Evolutionary conservation across 2,888 invertebrate genomes (phyloP).

Genomic region (Aporophyla nigra): DNA sequence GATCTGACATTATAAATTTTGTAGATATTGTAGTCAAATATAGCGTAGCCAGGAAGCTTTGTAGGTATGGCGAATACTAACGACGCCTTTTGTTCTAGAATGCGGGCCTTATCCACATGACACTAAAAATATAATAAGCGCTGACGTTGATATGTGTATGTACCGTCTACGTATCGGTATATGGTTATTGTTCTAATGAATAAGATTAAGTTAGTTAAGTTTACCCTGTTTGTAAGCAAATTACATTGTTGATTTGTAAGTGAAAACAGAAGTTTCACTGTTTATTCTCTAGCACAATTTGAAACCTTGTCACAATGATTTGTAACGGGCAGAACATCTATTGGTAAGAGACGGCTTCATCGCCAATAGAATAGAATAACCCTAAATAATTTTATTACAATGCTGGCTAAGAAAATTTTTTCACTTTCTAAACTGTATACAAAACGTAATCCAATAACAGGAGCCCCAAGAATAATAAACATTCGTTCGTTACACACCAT

Average conservation of each 20-base stretch:
- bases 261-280: background rate
- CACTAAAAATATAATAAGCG: slow-evolving; percentile 9
- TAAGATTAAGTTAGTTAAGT: slow-evolving; percentile 10
- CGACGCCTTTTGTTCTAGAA: slow-evolving; percentile 23
- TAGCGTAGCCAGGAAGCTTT: background rate
- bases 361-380: background rate
- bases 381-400: background rate
- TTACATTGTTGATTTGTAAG: slow-evolving; percentile 26
- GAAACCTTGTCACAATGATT: background rate
- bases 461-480: slow-evolving; percentile 26
- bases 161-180: background rate
- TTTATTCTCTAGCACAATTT: slow-evolving; percentile 17
- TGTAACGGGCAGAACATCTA: background rate
- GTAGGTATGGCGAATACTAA: slow-evolving; percentile 2
- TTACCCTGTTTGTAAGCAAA: background rate
- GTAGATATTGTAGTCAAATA: background rate
- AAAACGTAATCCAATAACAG: slow-evolving; percentile 37
- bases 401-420: background rate
- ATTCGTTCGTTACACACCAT: slow-evolving; percentile 42
- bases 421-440: slow-evolving; percentile 16
- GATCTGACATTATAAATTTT: background rate
- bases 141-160: background rate
- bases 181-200: background rate
- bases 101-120: slow-evolving; percentile 29
- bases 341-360: background rate